Conservation (phyloP, 2,113 vertebrate species). For the Istiophorus platypterus region DNA sequence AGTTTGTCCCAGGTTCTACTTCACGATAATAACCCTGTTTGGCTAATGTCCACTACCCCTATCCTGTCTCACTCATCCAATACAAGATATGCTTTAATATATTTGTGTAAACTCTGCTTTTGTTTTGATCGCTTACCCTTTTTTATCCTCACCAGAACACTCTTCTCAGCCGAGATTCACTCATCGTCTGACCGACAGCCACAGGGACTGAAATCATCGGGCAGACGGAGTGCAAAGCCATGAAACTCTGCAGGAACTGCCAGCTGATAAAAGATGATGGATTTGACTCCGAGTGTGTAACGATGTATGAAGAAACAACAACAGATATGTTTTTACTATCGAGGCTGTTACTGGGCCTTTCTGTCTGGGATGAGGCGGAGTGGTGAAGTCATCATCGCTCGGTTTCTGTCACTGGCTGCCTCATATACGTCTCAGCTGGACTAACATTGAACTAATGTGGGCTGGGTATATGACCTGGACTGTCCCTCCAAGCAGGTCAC, state of each 20-base stretch:
- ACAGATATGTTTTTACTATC: constrained; percentile 3
- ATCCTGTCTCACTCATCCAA: constrained; percentile 16
- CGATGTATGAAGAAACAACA: constrained; percentile 39
- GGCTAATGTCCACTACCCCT: constrained; percentile 30
- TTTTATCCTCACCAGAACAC: constrained; percentile 76
- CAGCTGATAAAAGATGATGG: neutral
- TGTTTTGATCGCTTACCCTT: constrained; percentile 22
- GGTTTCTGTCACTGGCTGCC: constrained; percentile 31
- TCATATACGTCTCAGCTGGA: constrained; percentile 39
- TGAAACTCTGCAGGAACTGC: neutral
- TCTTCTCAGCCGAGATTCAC: constrained; percentile 84
- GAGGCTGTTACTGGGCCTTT: constrained; percentile 24
- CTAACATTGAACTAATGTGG: constrained; percentile 52
- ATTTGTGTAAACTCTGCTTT: constrained; percentile 6
- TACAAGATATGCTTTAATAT: neutral
- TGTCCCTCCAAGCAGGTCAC: constrained; percentile 18
- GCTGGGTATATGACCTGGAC: constrained; percentile 46
- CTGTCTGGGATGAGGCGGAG: constrained; percentile 48
- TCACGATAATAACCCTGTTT: constrained; percentile 58
- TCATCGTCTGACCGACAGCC: constrained; percentile 80
- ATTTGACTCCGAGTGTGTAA: neutral
- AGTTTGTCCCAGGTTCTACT: constrained; percentile 65
- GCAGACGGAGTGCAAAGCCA: neutral
- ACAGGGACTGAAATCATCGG: neutral
- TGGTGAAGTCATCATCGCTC: constrained; percentile 65